These are phyloP conservation scores for Nemapogon koenigi DNA, from an alignment of 2,888 invertebrate genomes.

Conservation along the genomic window DNA sequence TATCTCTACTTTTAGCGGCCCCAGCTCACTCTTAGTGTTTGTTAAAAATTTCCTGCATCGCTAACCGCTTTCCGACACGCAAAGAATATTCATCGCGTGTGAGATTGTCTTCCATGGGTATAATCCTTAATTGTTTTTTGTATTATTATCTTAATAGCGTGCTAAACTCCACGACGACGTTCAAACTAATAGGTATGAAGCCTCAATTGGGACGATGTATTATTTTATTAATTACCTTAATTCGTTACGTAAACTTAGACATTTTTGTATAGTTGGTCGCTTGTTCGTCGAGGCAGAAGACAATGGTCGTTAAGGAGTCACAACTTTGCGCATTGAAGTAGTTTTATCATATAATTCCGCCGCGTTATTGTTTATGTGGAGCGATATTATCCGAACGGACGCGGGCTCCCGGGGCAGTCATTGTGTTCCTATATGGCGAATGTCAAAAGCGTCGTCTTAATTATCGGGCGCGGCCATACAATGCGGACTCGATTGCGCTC, in stretches of 20 bases:
- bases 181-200: too few relatives aligned
- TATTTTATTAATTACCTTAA: too few relatives aligned
- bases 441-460: slow-evolving; percentile 66
- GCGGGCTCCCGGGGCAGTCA: slow-evolving; percentile 54
- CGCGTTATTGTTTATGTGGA: slow-evolving; percentile 56
- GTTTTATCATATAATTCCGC: slow-evolving; percentile 54
- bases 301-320: slow-evolving; percentile 54
- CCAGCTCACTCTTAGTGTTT: slow-evolving; percentile 22
- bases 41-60: slow-evolving; percentile 40
- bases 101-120: slow-evolving; percentile 40
- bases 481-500: slow-evolving; percentile 59
- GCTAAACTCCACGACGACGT: slow-evolving; percentile 1
- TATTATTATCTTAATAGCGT: slow-evolving; percentile 6
- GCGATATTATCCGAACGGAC: slow-evolving; percentile 52
- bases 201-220: too few relatives aligned
- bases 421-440: slow-evolving; percentile 65
- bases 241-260: too few relatives aligned
- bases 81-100: slow-evolving; percentile 38
- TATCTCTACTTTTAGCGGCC: slow-evolving; percentile 33
- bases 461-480: slow-evolving; percentile 61
- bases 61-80: slow-evolving; percentile 23
- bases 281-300: slow-evolving; percentile 19
- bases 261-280: too few relatives aligned
- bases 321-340: slow-evolving; percentile 55
- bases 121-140: slow-evolving; percentile 29